A percentile compares a stretch with the other conserved stretches of the same genome.
phyloP scores from a whole-genome alignment of 2,113 vertebrate genomes.

The Labrus mixtus region DNA sequence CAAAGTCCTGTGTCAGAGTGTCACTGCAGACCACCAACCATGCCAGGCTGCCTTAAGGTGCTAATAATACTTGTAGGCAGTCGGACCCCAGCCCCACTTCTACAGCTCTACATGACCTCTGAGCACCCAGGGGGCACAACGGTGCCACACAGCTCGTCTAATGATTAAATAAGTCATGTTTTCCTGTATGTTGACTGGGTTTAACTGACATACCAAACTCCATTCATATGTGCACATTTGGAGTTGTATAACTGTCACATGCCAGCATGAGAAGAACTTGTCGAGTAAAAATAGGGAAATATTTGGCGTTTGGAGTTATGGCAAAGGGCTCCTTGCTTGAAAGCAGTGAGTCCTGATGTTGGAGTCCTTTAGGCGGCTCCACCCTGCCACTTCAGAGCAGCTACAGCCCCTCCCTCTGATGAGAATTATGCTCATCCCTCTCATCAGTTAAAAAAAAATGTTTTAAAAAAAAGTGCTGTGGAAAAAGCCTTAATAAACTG shows the following conservation, averaged over 20 bases:
- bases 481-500: neutral
- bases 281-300: neutral
- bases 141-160: neutral
- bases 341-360: conserved; percentile 34
- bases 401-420: conserved; percentile 54
- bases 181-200: neutral
- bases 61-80: conserved; percentile 74
- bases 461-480: neutral
- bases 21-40: conserved; percentile 68
- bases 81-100: conserved; percentile 19
- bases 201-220: neutral
- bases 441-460: conserved; percentile 42
- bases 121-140: conserved; percentile 19
- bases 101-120: conserved; percentile 25
- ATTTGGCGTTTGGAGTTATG: neutral
- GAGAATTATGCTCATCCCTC: conserved; percentile 60
- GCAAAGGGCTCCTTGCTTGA: neutral
- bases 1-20: conserved; percentile 50
- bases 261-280: neutral
- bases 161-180: neutral
- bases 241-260: neutral
- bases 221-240: neutral
- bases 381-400: conserved; percentile 74
- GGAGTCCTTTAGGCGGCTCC: conserved; percentile 66
- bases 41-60: conserved; percentile 49